A percentile compares a stretch with the other conserved stretches of the same genome.
These are phyloP conservation scores for Aethes cnicana DNA, from an alignment of 2,888 invertebrate species.

Conservation along the genomic window DNA sequence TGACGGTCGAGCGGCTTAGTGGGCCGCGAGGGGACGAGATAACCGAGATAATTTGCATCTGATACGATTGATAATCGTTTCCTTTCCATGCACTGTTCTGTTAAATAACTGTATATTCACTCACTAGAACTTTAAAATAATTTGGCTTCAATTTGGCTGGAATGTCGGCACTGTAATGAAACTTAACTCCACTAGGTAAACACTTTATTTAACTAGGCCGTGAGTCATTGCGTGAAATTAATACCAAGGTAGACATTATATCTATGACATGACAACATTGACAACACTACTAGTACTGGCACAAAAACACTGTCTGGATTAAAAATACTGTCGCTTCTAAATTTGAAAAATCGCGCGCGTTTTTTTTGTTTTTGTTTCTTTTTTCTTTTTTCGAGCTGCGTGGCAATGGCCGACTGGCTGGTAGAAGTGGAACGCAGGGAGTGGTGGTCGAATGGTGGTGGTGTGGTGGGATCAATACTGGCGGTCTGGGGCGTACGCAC, in stretches of 20 bases:
- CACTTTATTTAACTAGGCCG: constrained; percentile 51
- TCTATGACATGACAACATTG: no score
- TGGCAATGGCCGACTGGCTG: constrained; percentile 76
- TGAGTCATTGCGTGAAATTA: constrained; percentile 63
- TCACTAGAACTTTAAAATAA: background rate
- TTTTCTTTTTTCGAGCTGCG: constrained; percentile 60
- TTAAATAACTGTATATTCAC: constrained; percentile 18
- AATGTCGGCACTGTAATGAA: constrained; percentile 50
- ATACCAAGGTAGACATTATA: no score
- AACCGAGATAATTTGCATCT: constrained; percentile 75
- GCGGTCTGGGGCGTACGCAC: constrained; percentile 77
- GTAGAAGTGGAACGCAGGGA: constrained; percentile 63
- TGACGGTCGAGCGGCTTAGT: constrained; percentile 73
- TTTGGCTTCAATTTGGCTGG: constrained; percentile 8
- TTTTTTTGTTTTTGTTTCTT: no score
- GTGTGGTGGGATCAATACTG: constrained; percentile 78
- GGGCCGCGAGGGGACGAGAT: constrained; percentile 70
- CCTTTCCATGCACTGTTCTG: constrained; percentile 58
- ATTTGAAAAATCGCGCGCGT: constrained; percentile 39
- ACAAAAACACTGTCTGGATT: constrained; percentile 32
- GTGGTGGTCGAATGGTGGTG: no score
- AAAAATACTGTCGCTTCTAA: constrained; percentile 30
- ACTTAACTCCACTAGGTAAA: constrained; percentile 53
- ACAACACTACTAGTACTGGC: no score
- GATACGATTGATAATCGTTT: constrained; percentile 72